These are phyloP conservation scores for Diplodus puntazzo DNA, from an alignment of 2,797 vertebrate species.

Conservation along the genomic window DNA sequence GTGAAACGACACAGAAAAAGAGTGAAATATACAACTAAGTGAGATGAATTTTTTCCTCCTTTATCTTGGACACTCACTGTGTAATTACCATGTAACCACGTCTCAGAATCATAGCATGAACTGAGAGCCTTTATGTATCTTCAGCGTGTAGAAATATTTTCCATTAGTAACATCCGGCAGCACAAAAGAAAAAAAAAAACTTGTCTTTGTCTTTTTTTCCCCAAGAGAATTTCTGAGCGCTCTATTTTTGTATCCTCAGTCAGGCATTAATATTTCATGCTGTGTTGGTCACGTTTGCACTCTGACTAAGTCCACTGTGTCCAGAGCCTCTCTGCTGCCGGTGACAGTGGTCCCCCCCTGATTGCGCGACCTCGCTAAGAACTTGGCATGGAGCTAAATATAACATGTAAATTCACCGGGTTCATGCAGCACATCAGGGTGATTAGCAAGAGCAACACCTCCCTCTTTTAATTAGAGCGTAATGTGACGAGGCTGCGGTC, in stretches of 20 bases:
- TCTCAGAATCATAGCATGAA: not conserved
- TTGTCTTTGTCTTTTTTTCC: constrained; percentile 40
- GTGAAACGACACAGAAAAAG: not conserved
- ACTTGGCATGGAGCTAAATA: constrained; percentile 37
- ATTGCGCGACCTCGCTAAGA: constrained; percentile 48
- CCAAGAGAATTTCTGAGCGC: constrained; percentile 54
- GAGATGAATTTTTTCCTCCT: not conserved
- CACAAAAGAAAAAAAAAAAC: constrained; percentile 21
- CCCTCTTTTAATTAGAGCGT: constrained; percentile 35
- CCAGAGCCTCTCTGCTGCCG: constrained; percentile 52
- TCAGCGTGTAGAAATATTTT: not conserved
- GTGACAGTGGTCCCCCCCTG: constrained; percentile 56
- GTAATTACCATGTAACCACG: not conserved
- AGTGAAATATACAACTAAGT: not conserved
- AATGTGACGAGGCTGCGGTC: constrained; percentile 18
- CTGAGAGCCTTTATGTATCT: not conserved
- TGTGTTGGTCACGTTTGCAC: constrained; percentile 61
- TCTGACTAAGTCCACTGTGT: constrained; percentile 57
- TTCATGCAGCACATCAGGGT: constrained; percentile 28
- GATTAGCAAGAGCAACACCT: constrained; percentile 40
- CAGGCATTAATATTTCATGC: constrained; percentile 77
- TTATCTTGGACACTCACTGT: too few relatives aligned
- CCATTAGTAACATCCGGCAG: constrained; percentile 17
- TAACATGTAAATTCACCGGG: constrained; percentile 27
- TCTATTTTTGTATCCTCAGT: constrained; percentile 74